These are phyloP conservation scores for Hypolimnas misippus DNA, from an alignment of 2,888 invertebrate species.

Conservation along the genomic window DNA sequence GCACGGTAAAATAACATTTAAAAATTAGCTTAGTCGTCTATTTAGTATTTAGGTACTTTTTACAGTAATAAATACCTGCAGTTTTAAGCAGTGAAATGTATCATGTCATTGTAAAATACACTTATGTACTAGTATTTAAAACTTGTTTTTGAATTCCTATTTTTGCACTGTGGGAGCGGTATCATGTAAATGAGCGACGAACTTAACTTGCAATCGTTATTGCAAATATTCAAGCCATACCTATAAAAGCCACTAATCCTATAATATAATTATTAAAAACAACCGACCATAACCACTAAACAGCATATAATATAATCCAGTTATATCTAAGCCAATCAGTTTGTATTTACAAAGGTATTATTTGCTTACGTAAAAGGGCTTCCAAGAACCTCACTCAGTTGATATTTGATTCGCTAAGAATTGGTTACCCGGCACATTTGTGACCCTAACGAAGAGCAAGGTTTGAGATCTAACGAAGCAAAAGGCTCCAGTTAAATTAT, in stretches of 20 bases:
- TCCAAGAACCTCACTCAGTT: conserved; percentile 14
- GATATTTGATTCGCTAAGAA: background rate
- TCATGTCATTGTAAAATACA: too few relatives aligned
- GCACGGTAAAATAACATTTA: too few relatives aligned
- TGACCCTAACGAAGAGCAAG: background rate
- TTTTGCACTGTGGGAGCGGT: too few relatives aligned
- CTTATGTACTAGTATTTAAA: too few relatives aligned
- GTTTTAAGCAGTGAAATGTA: too few relatives aligned
- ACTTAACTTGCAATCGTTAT: too few relatives aligned
- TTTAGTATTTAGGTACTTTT: too few relatives aligned
- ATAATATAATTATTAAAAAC: background rate
- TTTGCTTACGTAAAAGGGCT: conserved; percentile 16
- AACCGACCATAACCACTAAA: background rate
- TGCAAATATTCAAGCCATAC: background rate
- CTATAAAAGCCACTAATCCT: too few relatives aligned
- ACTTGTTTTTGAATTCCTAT: too few relatives aligned
- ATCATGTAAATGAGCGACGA: too few relatives aligned
- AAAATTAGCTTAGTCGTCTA: too few relatives aligned
- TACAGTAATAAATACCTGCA: too few relatives aligned
- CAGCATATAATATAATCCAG: conserved; percentile 15
- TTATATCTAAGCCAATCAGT: conserved; percentile 19
- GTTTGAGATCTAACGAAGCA: conserved; percentile 4
- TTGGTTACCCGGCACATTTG: background rate
- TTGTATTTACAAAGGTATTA: conserved; percentile 20
- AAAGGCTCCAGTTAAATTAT: conserved; percentile 2